These are phyloP conservation scores for Syritta pipiens DNA, from an alignment of 2,888 invertebrate species.

Conservation along the genomic window DNA sequence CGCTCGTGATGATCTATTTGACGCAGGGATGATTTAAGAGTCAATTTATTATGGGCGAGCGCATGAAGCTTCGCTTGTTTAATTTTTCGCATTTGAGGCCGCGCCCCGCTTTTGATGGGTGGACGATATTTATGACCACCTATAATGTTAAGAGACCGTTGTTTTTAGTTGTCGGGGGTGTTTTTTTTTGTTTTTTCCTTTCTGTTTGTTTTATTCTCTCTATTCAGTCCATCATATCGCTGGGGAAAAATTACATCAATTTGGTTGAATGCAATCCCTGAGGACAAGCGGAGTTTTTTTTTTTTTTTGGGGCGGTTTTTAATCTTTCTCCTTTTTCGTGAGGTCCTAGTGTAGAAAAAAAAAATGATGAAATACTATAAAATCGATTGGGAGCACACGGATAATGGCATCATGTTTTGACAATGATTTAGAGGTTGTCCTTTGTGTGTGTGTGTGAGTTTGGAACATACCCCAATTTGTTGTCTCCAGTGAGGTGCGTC, in stretches of 20 bases:
- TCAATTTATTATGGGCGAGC: conserved; percentile 63
- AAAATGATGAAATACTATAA: conserved; percentile 25
- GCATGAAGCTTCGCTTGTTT: conserved; percentile 56
- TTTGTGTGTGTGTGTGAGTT: neutral
- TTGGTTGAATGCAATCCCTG: conserved; percentile 47
- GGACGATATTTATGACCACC: conserved; percentile 56
- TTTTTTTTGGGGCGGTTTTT: neutral
- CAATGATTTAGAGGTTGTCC: conserved; percentile 28
- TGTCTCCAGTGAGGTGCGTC: neutral
- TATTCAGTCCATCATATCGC: conserved; percentile 44
- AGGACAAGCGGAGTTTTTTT: conserved; percentile 22
- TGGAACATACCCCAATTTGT: neutral
- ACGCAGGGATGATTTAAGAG: conserved; percentile 66
- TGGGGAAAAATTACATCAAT: conserved; percentile 64
- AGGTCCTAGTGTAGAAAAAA: neutral
- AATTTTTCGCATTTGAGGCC: conserved; percentile 62
- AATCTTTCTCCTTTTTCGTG: neutral
- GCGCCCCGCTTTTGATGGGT: conserved; percentile 59
- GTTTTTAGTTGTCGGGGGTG: conserved; percentile 40
- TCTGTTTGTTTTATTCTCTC: conserved; percentile 16
- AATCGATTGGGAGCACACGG: conserved; percentile 24
- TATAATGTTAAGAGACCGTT: conserved; percentile 43
- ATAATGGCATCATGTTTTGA: conserved; percentile 35
- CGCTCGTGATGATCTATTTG: conserved; percentile 63
- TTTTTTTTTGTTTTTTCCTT: conserved; percentile 13